Evolutionary conservation across 2,113 vertebrate genomes (phyloP).

Genomic region (Entelurus aequoreus): DNA sequence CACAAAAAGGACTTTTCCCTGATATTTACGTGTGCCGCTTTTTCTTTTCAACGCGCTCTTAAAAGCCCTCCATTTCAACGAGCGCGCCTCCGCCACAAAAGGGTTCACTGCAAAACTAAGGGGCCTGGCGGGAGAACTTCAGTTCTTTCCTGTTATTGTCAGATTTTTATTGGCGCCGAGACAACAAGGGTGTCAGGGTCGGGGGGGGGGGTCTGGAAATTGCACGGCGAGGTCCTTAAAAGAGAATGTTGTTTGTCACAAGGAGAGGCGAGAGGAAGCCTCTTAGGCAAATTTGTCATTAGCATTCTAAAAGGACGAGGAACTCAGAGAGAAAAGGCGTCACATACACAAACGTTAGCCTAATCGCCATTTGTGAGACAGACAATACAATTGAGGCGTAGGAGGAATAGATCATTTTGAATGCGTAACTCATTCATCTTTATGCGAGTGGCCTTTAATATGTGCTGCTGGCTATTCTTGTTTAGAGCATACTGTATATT

Average conservation of each 20-base stretch:
- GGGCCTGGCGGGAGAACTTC: not conserved
- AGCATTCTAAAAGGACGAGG: slow-evolving; percentile 49
- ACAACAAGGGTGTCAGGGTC: slow-evolving; percentile 39
- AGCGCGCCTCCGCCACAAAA: not conserved
- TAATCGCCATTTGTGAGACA: slow-evolving; percentile 12
- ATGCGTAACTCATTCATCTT: not conserved
- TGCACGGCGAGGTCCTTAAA: slow-evolving; percentile 24
- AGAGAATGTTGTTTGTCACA: slow-evolving; percentile 42
- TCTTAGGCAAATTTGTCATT: slow-evolving; percentile 59
- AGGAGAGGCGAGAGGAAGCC: slow-evolving; percentile 41
- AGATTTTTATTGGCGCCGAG: slow-evolving; percentile 29
- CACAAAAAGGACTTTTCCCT: not conserved
- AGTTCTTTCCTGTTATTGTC: slow-evolving; percentile 40
- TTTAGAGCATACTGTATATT: too few relatives aligned
- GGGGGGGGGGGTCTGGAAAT: slow-evolving; percentile 23
- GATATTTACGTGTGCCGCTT: too few relatives aligned
- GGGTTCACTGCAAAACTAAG: slow-evolving; percentile 2
- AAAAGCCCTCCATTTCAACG: not conserved
- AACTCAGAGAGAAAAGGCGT: slow-evolving; percentile 11
- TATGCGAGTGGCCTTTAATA: not conserved
- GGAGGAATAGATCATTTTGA: not conserved
- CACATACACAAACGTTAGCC: slow-evolving; percentile 7
- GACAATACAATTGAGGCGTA: not conserved
- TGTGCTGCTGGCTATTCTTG: not conserved
- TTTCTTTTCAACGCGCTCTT: not conserved